A percentile compares a stretch with the other conserved stretches of the same genome.
These are phyloP conservation scores for Synergus itoensis DNA, from an alignment of 2,888 invertebrate species.

Conservation along the genomic window DNA sequence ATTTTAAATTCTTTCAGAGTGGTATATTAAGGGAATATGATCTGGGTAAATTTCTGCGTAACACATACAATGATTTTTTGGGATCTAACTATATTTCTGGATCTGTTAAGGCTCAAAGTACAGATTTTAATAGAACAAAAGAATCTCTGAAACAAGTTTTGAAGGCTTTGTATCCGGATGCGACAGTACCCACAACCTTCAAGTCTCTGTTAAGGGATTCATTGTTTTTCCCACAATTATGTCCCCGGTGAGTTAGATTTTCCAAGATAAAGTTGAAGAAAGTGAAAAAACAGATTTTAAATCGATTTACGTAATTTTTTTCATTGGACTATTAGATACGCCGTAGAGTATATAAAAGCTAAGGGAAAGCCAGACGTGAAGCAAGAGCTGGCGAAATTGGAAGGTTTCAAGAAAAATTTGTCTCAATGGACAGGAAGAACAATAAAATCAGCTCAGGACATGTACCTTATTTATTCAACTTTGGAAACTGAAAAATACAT, in stretches of 20 bases:
- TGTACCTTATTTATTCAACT: not conserved
- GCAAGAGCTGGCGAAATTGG: not conserved
- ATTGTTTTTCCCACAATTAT: constrained; percentile 16
- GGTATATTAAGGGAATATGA: constrained; percentile 79
- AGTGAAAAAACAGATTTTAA: too few species aligned
- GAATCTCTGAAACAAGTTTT: constrained; percentile 85
- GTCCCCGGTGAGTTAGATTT: not conserved
- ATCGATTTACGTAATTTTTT: too few species aligned
- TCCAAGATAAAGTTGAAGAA: not conserved
- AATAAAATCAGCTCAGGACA: not conserved
- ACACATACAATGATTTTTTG: constrained; percentile 78
- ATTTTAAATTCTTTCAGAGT: constrained; percentile 72
- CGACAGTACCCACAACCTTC: constrained; percentile 73
- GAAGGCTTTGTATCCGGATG: constrained; percentile 84
- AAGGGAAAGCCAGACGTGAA: not conserved
- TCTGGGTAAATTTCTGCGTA: constrained; percentile 79
- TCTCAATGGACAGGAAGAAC: not conserved
- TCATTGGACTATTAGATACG: not conserved
- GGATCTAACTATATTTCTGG: constrained; percentile 77
- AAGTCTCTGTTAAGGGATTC: not conserved
- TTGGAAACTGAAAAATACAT: constrained; percentile 76
- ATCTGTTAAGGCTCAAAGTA: constrained; percentile 79
- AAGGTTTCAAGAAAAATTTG: not conserved
- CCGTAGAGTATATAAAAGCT: not conserved
- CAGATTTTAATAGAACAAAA: constrained; percentile 86